Evolutionary conservation across 2,888 invertebrate genomes (phyloP), one percentile per base, ranked within the genome.

Genomic region (Melieria crassipennis): DNA sequence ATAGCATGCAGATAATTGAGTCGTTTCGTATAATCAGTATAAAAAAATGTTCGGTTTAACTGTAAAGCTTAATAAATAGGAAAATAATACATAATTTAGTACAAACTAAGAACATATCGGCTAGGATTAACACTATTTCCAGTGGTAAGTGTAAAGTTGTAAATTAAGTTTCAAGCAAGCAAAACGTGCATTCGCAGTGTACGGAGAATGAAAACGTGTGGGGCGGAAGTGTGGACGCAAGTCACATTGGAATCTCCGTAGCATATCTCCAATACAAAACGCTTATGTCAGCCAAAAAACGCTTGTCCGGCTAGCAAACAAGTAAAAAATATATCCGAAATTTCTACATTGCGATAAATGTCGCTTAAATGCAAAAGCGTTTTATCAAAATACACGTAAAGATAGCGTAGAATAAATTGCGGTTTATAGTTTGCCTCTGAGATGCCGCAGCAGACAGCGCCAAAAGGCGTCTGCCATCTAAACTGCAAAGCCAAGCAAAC

Each of bases 11-110:
- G 7, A 60, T 48, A 60, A 43, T 61, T 62, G 50, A 62, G 62
- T 62, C 62, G 62, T 62, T 62, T 62, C 47, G 62, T 48, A 62
- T 4, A 62, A 48, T 62, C 47, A 5, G 47, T 7, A 48, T 45
- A 61, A 45, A 61, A 30, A 13, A 30, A 30, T 30, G 42, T 58
- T 5, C 13, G 11, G 52, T 4, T 52, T n/a, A n/a, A n/a, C 5
- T 52, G n/a, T 52, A n/a, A 6, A 52, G 13, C 9, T 52, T 52
- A 52, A 9, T 7, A 3, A 30, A 30, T 30, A 30, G 30, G 30
- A 30, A 30, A 30, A 30, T 30, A 30, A 30, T 30, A 30, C 30
- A 52, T n/a, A 52, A 52, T 52, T 52, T 52, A 9, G 6, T 52
- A n/a, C 11, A 7, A 52, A 11, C 13, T 52, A 52, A 52, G 52